Evolutionary conservation across 2,113 vertebrate species (phyloP), one percentile per base, ranked within the genome.

Genomic region (Brachirus orientalis): DNA sequence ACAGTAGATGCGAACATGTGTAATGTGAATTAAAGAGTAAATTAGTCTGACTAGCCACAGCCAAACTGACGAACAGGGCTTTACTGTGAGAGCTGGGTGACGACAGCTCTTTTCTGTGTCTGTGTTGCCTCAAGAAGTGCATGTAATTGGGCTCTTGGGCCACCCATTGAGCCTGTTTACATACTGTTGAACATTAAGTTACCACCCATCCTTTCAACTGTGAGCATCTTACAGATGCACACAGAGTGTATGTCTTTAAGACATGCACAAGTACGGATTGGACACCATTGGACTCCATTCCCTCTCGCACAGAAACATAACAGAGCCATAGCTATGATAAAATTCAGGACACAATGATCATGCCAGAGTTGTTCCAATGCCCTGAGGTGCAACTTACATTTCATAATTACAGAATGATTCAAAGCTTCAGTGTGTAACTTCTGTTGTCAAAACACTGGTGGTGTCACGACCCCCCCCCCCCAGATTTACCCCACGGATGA

Each of bases 161-260:
- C 83, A 83, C 82, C 79, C 79, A 55, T 60, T 69, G 59, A 82
- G 80, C 66, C 66, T 87, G 84, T 88, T 85, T 87, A 80, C 79
- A 80, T 71, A 76, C 61, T 79, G 68, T 37, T 71, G 65, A 62
- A 72, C 62, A 80, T 68, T 47, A 80, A 72, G 69, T 80, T 77
- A 82, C 78, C 68, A 51, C 67, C 70, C 56, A 63, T 59, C 63
- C 47, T 55, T 58, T 63, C 58, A 41, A 66, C 46, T 48, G 45
- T 20, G 19, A 50, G 52, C 56, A 47, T 58, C 53, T 50, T 14
- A 10, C 46, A 68, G 43, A 61, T 3, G 16, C 61, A 62, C 45
- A 60, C 55, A 64, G 16, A 1, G 20, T 75, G 13, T 12, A 54
- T 52, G 17, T 35, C 46, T 47, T 63, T 72, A 56, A 62, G 68